A percentile compares a stretch with the other conserved stretches of the same genome.
phyloP scores from a whole-genome alignment of 2,888 invertebrate genomes.

The Pachycephus smyrnensis region DNA sequence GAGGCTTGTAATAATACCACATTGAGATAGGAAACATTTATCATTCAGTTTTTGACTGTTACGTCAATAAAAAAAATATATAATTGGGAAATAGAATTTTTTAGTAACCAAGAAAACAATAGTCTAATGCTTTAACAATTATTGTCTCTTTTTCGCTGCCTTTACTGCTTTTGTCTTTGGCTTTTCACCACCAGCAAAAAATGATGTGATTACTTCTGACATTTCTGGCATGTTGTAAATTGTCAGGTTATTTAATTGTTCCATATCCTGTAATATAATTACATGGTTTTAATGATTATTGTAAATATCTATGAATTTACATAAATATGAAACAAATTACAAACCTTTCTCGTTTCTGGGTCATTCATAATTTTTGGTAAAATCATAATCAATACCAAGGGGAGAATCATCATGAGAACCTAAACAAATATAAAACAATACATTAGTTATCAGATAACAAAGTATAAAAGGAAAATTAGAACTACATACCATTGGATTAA shows the following conservation, averaged over 20 bases:
- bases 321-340: constrained; percentile 16
- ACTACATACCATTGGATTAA: constrained; percentile 84
- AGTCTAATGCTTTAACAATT: constrained; percentile 24
- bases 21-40: neutral
- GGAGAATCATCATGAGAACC: constrained; percentile 96
- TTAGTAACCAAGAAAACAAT: neutral
- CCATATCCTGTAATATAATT: constrained; percentile 75
- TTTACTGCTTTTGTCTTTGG: constrained; percentile 67
- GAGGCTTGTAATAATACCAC: neutral
- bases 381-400: constrained; percentile 89
- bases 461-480: constrained; percentile 5
- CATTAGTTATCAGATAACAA: constrained; percentile 8
- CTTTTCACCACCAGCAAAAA: constrained; percentile 80
- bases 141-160: constrained; percentile 66
- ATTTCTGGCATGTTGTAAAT: constrained; percentile 93
- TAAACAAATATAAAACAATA: constrained; percentile 51
- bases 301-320: constrained; percentile 4
- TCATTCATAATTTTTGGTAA: constrained; percentile 98
- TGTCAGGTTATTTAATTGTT: constrained; percentile 86
- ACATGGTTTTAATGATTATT: neutral
- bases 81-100: neutral
- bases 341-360: constrained; percentile 92
- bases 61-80: neutral
- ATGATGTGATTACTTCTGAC: constrained; percentile 92
- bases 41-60: neutral